A percentile compares a stretch with the other conserved stretches of the same genome.
Evolutionary conservation across 2,888 invertebrate species (phyloP).

Genomic region (Zootermopsis nevadensis): DNA sequence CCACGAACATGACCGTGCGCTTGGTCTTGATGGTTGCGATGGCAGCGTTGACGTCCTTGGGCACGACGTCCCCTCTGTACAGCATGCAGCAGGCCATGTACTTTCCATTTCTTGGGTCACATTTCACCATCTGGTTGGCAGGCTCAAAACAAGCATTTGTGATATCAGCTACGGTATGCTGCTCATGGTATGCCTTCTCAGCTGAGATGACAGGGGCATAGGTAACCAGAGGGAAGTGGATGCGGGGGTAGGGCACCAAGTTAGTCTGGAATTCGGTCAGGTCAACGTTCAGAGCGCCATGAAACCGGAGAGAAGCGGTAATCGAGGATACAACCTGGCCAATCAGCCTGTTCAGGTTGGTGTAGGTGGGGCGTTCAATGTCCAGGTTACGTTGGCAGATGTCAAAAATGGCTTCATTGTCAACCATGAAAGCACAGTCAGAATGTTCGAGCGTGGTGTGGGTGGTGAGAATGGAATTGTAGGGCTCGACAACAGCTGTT

Average conservation of each 20-base stretch:
- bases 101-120: constrained; percentile 55
- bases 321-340: constrained; percentile 67
- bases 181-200: constrained; percentile 61
- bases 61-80: constrained; percentile 66
- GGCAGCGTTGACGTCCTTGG: constrained; percentile 61
- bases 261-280: constrained; percentile 66
- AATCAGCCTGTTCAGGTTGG: constrained; percentile 69
- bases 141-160: constrained; percentile 69
- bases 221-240: constrained; percentile 67
- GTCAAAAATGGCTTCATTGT: too few relatives aligned
- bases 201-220: constrained; percentile 61
- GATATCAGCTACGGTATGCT: constrained; percentile 64
- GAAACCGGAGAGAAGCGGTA: constrained; percentile 65
- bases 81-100: constrained; percentile 63
- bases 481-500: too few relatives aligned
- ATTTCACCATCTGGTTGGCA: constrained; percentile 61
- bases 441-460: too few relatives aligned
- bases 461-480: too few relatives aligned
- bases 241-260: constrained; percentile 65
- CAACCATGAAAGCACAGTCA: too few relatives aligned
- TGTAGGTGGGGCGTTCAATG: constrained; percentile 68
- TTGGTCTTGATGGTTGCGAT: constrained; percentile 56
- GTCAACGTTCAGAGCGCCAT: constrained; percentile 67
- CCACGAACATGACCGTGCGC: constrained; percentile 64
- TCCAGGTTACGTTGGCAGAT: too few relatives aligned